These are phyloP conservation scores for Mus pahari DNA, from an alignment of 2,113 vertebrate species.

Conservation along the genomic window DNA sequence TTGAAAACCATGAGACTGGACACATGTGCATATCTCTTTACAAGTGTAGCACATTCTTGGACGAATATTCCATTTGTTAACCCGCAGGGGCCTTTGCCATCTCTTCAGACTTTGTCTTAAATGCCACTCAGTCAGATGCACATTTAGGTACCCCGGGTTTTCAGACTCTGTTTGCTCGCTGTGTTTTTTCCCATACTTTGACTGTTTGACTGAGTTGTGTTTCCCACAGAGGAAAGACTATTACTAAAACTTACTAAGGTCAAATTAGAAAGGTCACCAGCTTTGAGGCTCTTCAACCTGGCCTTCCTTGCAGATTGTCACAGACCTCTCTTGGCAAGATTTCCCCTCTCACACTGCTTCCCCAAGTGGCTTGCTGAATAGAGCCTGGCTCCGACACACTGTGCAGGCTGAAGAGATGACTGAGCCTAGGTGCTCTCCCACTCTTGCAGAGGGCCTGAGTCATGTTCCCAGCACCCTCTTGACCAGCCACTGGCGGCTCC, in stretches of 20 bases:
- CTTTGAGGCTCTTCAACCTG: background rate
- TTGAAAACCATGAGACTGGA: background rate
- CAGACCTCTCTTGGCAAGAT: background rate
- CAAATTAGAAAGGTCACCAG: background rate
- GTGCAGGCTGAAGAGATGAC: background rate
- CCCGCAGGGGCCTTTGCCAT: background rate
- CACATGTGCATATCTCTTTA: background rate
- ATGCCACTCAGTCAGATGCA: background rate
- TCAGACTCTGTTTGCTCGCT: background rate
- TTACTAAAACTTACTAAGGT: background rate
- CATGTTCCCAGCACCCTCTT: background rate
- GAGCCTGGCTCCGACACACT: background rate
- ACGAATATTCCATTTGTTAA: background rate
- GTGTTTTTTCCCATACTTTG: background rate
- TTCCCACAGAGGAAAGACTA: background rate
- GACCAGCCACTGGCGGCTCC: background rate
- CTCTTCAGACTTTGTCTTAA: background rate
- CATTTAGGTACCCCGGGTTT: background rate
- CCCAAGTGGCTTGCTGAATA: background rate
- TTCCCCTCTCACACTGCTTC: background rate
- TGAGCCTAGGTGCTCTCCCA: no score
- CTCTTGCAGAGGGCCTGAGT: background rate
- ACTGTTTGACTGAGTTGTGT: background rate
- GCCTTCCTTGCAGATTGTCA: background rate
- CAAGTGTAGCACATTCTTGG: background rate